Percentiles rank a stretch among this genome's conserved stretches.
phyloP scores from a whole-genome alignment of 2,888 invertebrate species.

The Spodoptera picta region DNA sequence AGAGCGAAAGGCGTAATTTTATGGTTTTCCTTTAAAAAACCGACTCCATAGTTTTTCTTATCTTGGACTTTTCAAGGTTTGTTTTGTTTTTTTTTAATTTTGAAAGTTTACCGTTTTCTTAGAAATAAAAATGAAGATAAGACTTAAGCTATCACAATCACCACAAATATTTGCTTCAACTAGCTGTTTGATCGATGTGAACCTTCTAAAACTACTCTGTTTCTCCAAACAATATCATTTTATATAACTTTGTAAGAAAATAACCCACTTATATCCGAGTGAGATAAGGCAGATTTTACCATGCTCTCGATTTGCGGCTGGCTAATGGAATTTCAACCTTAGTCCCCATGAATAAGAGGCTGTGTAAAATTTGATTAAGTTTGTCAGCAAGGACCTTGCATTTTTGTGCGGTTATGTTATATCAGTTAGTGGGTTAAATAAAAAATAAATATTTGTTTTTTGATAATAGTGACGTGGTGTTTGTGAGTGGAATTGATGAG shows the following conservation, averaged over 20 bases:
- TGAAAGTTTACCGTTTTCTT: not conserved
- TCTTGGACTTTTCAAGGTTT: too few relatives aligned
- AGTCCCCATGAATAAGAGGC: rapidly evolving
- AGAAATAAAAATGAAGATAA: too few relatives aligned
- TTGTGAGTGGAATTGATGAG: constrained; percentile 34
- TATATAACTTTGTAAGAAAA: constrained; percentile 26
- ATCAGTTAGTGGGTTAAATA: constrained; percentile 56
- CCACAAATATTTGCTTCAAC: too few relatives aligned
- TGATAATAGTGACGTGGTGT: constrained; percentile 36
- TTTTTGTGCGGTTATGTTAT: constrained; percentile 50
- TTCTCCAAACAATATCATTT: not conserved
- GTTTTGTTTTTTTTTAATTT: too few relatives aligned
- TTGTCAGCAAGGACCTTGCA: constrained; percentile 47
- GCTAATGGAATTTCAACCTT: constrained; percentile 14
- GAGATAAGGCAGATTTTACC: constrained; percentile 40
- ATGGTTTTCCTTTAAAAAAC: too few relatives aligned
- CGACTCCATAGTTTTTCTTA: too few relatives aligned
- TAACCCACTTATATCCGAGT: constrained; percentile 44
- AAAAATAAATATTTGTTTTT: constrained; percentile 52
- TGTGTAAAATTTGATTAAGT: not conserved
- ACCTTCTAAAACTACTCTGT: constrained; percentile 1
- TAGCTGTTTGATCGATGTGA: not conserved
- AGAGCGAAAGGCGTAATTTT: too few relatives aligned
- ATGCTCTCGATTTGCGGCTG: not conserved
- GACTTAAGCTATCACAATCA: too few relatives aligned